Evolutionary conservation across 2,888 invertebrate genomes (phyloP).

Genomic region (Sarcophaga subvicina): DNA sequence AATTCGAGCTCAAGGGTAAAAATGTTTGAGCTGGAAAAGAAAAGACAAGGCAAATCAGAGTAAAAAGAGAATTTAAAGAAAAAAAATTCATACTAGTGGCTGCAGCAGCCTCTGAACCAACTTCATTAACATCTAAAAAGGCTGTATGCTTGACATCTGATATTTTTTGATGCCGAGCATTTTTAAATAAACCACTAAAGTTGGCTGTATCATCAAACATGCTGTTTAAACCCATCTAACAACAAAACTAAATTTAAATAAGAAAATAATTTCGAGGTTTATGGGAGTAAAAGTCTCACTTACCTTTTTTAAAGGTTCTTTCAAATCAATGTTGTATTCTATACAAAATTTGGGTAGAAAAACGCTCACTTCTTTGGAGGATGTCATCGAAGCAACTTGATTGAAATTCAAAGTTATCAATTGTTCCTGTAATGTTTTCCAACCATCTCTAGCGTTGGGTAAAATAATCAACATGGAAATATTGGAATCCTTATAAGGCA

Average conservation of each 20-base stretch:
- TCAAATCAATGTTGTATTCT: slow-evolving; percentile 87
- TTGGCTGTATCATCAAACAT: slow-evolving; percentile 85
- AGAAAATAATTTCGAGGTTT: background rate
- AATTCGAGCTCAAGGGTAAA: slow-evolving; percentile 76
- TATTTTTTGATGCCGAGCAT: slow-evolving; percentile 83
- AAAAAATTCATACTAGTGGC: slow-evolving; percentile 83
- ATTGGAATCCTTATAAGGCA: slow-evolving; percentile 87
- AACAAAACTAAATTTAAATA: slow-evolving; percentile 1
- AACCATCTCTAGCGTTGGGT: too few species aligned
- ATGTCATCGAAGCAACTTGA: slow-evolving; percentile 82
- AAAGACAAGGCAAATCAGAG: background rate
- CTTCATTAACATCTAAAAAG: slow-evolving; percentile 93
- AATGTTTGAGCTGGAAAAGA: slow-evolving; percentile 74
- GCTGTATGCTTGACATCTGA: slow-evolving; percentile 92
- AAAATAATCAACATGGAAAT: too few species aligned
- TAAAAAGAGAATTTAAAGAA: background rate
- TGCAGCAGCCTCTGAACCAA: slow-evolving; percentile 94
- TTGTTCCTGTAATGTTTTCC: slow-evolving; percentile 83
- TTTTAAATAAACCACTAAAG: slow-evolving; percentile 85
- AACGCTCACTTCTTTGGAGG: slow-evolving; percentile 83
- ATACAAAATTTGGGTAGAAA: slow-evolving; percentile 91
- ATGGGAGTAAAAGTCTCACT: background rate
- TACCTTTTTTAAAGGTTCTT: slow-evolving; percentile 48
- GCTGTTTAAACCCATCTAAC: slow-evolving; percentile 86
- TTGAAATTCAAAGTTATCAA: slow-evolving; percentile 83